Evolutionary conservation across 2,888 invertebrate species (phyloP), one percentile per base, ranked within the genome.

Genomic region (Heteropelma amictum): DNA sequence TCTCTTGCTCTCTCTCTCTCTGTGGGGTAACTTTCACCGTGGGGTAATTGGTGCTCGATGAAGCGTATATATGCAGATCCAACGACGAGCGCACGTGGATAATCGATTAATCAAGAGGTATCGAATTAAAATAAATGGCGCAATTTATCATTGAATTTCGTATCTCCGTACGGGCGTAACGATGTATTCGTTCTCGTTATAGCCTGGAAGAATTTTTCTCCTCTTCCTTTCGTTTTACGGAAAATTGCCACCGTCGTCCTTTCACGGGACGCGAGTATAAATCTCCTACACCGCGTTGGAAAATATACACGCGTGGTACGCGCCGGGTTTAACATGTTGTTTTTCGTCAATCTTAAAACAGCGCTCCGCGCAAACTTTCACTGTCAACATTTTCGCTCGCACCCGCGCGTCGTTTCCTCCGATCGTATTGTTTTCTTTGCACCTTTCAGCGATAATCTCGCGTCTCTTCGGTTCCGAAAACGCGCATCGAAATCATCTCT

Each of bases 71-170:
- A 26, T 12, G 23, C 6, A 19, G 23, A 42, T n/a, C n/a, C n/a
- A 74, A 54, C 40, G 47, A 28, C 42, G 6, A 28, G 26, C 33
- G 54, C 69, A 70, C 70, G 71, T 71, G 75, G 61, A 58, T 71
- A 75, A 75, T 67, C 71, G 67, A 75, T 75, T 67, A 67, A 71
- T 67, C 67, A 64, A 51, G 67, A 67, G 60, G 38, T 63, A 58
- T 68, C 26, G 49, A 75, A 70, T 70, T 70, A 65, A 65, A 68
- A 71, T 49, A 33, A 58, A 61, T 28, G 35, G 28, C 21, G 19
- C 10, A 8, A 21, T 30, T 53, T n/a, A 28, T 26, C 21, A 51
- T 53, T 30, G n/a, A n/a, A n/a, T n/a, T 56, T 54, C 26, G 42
- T 56, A 51, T 42, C n/a, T 68, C 19, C 49, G 33, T 28, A 61